Percentiles rank a stretch among this genome's conserved stretches.
Evolutionary conservation across 2,888 invertebrate species (phyloP).

Genomic region (Amiota communis): DNA sequence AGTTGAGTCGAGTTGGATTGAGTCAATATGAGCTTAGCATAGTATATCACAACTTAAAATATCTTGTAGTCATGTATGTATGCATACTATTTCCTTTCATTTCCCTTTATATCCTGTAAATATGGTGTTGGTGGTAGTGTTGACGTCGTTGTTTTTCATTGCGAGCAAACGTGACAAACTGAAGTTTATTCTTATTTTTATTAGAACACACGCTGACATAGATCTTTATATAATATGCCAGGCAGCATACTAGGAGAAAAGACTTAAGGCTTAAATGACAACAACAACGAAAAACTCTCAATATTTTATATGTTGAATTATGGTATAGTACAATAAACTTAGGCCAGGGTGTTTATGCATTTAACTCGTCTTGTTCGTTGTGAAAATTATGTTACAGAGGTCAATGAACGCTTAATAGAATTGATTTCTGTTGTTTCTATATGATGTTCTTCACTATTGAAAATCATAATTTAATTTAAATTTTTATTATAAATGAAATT

Average conservation of each 20-base stretch:
- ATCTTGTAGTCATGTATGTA: not conserved
- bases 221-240: slow-evolving; percentile 35
- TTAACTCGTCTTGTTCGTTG: not conserved
- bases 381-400: slow-evolving; percentile 31
- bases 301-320: slow-evolving; percentile 25
- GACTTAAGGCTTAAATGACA: not conserved
- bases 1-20: not conserved
- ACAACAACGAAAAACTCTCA: too few species aligned
- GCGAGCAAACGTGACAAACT: slow-evolving; percentile 47
- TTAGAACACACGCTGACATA: slow-evolving; percentile 30
- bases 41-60: not conserved
- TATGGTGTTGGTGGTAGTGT: not conserved
- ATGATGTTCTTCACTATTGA: too few species aligned
- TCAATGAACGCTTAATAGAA: slow-evolving; percentile 40
- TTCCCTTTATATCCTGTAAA: not conserved
- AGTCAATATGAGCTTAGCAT: not conserved
- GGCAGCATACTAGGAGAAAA: slow-evolving; percentile 32
- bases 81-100: not conserved
- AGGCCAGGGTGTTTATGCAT: slow-evolving; percentile 32
- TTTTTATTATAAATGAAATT: too few species aligned
- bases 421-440: not conserved
- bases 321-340: slow-evolving; percentile 44
- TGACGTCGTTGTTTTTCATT: slow-evolving; percentile 40
- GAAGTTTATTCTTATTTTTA: slow-evolving; percentile 38
- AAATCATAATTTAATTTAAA: too few species aligned